A percentile compares a stretch with the other conserved stretches of the same genome.
Evolutionary conservation across 2,113 vertebrate species (phyloP).

Genomic region (human (Homo sapiens)): GRCh38 chr1:80891501-80892000

Average conservation of each 20-base stretch:
- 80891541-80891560: neutral
- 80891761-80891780: neutral
- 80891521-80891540: neutral
- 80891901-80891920: neutral
- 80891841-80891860: neutral
- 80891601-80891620: neutral
- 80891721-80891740: neutral
- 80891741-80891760: neutral
- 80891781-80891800: neutral
- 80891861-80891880: neutral
- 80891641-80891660: neutral
- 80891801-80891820: neutral
- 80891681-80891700: neutral
- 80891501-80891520: neutral
- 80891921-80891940: neutral
- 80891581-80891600: neutral
- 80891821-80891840: neutral
- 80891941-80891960: neutral
- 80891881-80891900: neutral
- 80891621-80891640: neutral
- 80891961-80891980: conserved; percentile 8
- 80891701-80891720: neutral
- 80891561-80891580: neutral
- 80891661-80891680: neutral
- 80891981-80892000: conserved; percentile 14